phyloP scores from a whole-genome alignment of 2,797 vertebrate species.

The Taeniopygia guttata region DNA sequence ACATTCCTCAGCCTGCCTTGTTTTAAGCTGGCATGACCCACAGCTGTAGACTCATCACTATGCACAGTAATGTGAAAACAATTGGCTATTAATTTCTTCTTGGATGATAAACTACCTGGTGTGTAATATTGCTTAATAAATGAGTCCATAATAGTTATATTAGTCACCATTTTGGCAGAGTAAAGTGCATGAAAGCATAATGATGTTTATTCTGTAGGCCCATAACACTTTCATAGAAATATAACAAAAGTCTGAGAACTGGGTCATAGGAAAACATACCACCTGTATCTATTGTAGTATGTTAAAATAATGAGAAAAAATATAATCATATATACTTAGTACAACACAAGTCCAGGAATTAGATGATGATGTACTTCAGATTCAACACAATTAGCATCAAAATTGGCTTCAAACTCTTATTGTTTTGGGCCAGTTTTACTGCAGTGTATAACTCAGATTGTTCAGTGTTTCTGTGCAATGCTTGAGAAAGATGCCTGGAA shows the following conservation, averaged over 20 bases:
- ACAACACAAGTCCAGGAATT: background rate
- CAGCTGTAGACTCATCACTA: background rate
- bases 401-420: background rate
- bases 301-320: background rate
- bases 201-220: background rate
- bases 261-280: background rate
- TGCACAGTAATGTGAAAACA: background rate
- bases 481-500: background rate
- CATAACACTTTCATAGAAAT: background rate
- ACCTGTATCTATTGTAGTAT: background rate
- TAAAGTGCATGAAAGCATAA: background rate
- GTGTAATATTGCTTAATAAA: slow-evolving; percentile 8
- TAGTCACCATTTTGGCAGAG: background rate
- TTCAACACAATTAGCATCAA: background rate
- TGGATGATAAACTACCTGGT: background rate
- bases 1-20: background rate
- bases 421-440: background rate
- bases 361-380: background rate
- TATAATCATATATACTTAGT: background rate
- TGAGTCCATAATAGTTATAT: background rate
- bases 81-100: background rate
- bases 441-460: background rate
- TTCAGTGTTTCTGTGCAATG: background rate
- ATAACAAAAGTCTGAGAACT: background rate
- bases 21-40: background rate